Evolutionary conservation across 1,140 invertebrate species (phyloP), one percentile per base, ranked within the genome.

Genomic region (Reticulitermes speratus): DNA sequence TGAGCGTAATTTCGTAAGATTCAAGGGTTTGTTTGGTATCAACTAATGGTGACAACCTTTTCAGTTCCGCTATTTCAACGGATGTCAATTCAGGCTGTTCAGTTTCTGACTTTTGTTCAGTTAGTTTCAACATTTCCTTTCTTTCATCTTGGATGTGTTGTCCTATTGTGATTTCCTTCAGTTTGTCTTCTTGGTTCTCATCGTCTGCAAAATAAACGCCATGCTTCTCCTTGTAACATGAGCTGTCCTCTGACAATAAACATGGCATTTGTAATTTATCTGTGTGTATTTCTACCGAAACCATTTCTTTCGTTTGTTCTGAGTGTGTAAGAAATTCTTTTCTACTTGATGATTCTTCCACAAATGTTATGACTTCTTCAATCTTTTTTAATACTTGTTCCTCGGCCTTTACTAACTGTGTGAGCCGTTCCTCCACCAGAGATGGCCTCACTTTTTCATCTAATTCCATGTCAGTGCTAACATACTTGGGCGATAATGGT

Each of bases 101-200:
- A 21, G 85, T 38, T 83, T 87, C 87, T 65, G 48, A 82, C 87
- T 89, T 88, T 59, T 89, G 87, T 69, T 88, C 86, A 23, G 85
- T 88, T 87, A 87, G 83, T 85, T 48, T 90, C 48, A 89, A 85
- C 86, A 90, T 89, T 30, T 88, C 88, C 44, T 89, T 32, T 23
- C 88, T 88, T 84, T 90, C 87, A 44, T 89, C 86, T 87, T 89
- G 88, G 21, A 45, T 84, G 25, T 45, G 85, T 86, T 65, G 87
- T 89, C 84, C 30, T 82, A 30, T 21, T 9, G 32, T 55, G 84
- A 12, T 86, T 48, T 84, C 30, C 45, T 85, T 59, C 23, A 75
- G 44, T 59, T n/a, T 45, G 44, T 21, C 52, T 55, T 55, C 52
- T 55, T 55, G 52, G 14, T 19, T 21, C 19, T 55, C 14, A 21